Conservation (phyloP, 2,113 vertebrate species). For the Tichodroma muraria region DNA sequence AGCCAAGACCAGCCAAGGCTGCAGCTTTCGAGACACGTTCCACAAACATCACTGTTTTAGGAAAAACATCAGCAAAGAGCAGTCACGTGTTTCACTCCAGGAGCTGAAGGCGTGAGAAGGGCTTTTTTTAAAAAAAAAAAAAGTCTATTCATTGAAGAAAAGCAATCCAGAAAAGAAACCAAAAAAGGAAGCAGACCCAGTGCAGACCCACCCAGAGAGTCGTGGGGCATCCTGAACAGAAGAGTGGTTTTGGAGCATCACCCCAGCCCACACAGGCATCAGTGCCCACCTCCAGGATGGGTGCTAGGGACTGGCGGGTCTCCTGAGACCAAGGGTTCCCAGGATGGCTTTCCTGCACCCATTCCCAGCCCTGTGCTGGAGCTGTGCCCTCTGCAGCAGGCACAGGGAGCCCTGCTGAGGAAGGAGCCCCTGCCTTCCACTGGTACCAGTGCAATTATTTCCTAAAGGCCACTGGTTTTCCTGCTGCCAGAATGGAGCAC, state of each 20-base stretch:
- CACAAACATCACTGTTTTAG: slow-evolving; percentile 55
- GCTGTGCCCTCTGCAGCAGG: not conserved
- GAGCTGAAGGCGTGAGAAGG: slow-evolving; percentile 36
- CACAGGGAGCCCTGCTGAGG: not conserved
- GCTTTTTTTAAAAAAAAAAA: not conserved
- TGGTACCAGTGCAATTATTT: not conserved
- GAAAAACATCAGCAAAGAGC: slow-evolving; percentile 29
- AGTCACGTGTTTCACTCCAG: not conserved
- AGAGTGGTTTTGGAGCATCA: not conserved
- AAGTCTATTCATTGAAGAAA: slow-evolving; percentile 39
- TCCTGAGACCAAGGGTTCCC: not conserved
- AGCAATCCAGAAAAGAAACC: slow-evolving; percentile 35
- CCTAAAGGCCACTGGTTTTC: not conserved
- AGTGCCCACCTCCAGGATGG: not conserved
- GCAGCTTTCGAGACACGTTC: not conserved
- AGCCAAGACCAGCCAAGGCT: not conserved
- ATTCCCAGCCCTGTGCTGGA: not conserved
- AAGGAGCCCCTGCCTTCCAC: not conserved
- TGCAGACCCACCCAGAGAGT: not conserved
- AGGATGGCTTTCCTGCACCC: not conserved
- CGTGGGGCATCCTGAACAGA: not conserved
- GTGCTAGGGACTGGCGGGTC: not conserved
- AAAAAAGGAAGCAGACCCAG: slow-evolving; percentile 28
- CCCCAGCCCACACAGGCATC: not conserved
- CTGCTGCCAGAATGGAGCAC: not conserved